Evolutionary conservation across 2,113 vertebrate genomes (phyloP).

Genomic region (Microtus pennsylvanicus): DNA sequence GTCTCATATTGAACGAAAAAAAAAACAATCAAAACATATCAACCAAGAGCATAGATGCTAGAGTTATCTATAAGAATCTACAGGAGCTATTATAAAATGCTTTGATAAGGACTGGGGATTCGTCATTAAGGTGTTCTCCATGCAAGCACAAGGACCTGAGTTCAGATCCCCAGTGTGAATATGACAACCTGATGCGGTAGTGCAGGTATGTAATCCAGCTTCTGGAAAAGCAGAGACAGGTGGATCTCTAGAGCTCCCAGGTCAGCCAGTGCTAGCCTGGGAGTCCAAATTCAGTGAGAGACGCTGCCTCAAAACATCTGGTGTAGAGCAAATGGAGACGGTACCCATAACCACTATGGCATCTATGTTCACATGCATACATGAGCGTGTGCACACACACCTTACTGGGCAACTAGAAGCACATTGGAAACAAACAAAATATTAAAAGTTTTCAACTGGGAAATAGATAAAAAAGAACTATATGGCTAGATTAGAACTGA

Average conservation of each 20-base stretch:
- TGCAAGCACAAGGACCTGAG: background rate
- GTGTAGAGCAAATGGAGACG: background rate
- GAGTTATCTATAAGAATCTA: background rate
- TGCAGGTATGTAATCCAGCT: background rate
- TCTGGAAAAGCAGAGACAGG: background rate
- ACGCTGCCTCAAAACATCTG: background rate
- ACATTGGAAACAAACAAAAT: background rate
- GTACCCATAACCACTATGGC: background rate
- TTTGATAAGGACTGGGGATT: background rate
- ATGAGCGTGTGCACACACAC: background rate
- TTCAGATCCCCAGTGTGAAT: background rate
- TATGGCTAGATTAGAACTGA: background rate
- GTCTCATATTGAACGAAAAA: background rate
- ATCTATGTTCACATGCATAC: background rate
- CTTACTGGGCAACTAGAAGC: background rate
- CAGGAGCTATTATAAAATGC: background rate
- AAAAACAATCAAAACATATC: background rate
- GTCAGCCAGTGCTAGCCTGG: background rate
- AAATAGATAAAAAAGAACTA: background rate
- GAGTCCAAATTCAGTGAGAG: background rate
- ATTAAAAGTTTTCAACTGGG: background rate
- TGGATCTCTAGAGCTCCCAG: background rate
- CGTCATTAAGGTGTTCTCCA: background rate
- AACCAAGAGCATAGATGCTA: background rate
- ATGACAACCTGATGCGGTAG: background rate